These are phyloP conservation scores for Urocynchramus pylzowi DNA, from an alignment of 2,113 vertebrate genomes.

Conservation along the genomic window DNA sequence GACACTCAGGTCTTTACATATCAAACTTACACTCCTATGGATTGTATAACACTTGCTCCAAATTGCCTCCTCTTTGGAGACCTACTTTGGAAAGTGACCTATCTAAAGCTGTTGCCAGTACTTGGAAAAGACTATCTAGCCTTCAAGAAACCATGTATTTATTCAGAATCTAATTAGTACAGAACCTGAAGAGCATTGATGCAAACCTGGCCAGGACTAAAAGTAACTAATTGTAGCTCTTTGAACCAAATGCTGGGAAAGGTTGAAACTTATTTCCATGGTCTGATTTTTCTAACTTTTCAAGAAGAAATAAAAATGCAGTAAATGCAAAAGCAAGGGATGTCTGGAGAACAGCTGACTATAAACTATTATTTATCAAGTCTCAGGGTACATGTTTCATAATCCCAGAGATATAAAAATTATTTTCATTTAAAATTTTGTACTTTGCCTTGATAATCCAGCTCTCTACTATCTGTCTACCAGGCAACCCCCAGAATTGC, in stretches of 20 bases:
- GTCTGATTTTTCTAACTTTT: not conserved
- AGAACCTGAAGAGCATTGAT: not conserved
- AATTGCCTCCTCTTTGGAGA: not conserved
- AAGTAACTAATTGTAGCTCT: not conserved
- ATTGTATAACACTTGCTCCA: not conserved
- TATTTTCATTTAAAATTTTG: not conserved
- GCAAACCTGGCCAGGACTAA: not conserved
- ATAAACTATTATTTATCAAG: not conserved
- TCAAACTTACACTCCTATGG: not conserved
- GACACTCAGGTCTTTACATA: not conserved
- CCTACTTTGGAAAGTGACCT: not conserved
- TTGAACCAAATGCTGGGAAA: not conserved
- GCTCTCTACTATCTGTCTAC: not conserved
- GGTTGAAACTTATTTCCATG: not conserved
- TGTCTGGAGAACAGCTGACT: not conserved
- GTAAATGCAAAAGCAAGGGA: not conserved
- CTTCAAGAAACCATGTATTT: not conserved
- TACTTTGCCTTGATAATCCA: not conserved
- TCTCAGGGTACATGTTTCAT: not conserved
- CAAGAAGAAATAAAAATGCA: not conserved
- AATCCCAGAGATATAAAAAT: not conserved
- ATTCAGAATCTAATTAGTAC: not conserved
- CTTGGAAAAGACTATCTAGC: not conserved
- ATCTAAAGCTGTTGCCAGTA: not conserved
- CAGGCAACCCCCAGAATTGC: not conserved